Conservation (phyloP, 2,113 vertebrate genomes). For the Herpailurus yagouaroundi region DNA sequence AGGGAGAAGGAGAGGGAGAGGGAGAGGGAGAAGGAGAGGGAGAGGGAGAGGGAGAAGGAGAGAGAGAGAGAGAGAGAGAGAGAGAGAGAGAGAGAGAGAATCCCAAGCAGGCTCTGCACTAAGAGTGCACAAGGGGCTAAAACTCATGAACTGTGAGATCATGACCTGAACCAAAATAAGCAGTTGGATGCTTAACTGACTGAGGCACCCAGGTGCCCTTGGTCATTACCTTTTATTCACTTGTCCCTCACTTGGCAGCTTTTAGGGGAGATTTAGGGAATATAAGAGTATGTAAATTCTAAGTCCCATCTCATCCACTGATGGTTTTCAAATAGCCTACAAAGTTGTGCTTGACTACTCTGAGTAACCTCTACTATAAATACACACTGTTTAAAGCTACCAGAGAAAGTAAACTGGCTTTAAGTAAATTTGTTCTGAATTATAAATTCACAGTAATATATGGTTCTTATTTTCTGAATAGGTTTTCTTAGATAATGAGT, state of each 20-base stretch:
- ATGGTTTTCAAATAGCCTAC: not conserved
- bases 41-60: too few species aligned
- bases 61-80: too few species aligned
- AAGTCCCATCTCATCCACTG: not conserved
- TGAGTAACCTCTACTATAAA: not conserved
- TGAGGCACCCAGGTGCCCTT: too few species aligned
- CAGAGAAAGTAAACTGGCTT: not conserved
- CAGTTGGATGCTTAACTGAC: too few species aligned
- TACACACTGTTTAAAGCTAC: not conserved
- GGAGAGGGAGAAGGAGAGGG: too few species aligned
- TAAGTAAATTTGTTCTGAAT: not conserved
- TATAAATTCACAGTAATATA: conserved; percentile 19
- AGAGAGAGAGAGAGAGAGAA: too few species aligned
- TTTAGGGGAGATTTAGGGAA: not conserved
- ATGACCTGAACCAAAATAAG: too few species aligned
- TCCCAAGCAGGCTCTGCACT: too few species aligned
- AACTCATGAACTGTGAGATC: too few species aligned
- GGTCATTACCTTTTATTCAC: not conserved
- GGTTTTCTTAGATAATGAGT: not conserved
- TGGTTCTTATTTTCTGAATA: not conserved
- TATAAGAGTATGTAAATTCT: not conserved
- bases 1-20: too few species aligned
- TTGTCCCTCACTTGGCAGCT: not conserved
- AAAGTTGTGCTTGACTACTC: not conserved
- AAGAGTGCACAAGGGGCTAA: too few species aligned